phyloP scores from a whole-genome alignment of 2,113 vertebrate genomes.

The Triplophysa rosa region DNA sequence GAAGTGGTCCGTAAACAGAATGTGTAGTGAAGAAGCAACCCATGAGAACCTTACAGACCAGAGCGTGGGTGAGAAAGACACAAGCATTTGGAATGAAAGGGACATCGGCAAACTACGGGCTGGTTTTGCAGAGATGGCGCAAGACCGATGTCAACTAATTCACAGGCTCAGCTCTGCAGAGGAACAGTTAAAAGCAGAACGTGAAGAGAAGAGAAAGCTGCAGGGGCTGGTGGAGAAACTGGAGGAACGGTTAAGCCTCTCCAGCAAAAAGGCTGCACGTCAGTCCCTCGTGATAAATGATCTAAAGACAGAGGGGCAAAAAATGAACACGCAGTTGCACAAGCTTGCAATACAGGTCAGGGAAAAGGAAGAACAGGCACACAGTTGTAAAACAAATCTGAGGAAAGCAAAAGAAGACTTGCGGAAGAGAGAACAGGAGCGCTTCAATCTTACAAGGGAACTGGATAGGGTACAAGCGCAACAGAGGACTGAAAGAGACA shows the following conservation, averaged over 20 bases:
- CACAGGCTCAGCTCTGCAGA: conserved; percentile 59
- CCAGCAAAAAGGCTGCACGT: conserved; percentile 42
- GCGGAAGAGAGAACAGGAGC: conserved; percentile 53
- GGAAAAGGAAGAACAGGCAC: conserved; percentile 54
- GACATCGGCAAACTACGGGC: conserved; percentile 49
- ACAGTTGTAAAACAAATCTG: conserved; percentile 51
- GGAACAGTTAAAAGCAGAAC: conserved; percentile 56
- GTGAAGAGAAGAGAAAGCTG: conserved; percentile 55
- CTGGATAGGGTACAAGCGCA: conserved; percentile 50
- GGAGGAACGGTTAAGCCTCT: conserved; percentile 55
- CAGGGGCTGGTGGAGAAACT: conserved; percentile 57
- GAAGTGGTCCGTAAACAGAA: neutral
- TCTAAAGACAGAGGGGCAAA: conserved; percentile 24
- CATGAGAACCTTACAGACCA: neutral
- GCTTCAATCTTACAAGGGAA: conserved; percentile 51
- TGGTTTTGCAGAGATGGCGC: conserved; percentile 50
- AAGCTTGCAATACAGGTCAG: conserved; percentile 53
- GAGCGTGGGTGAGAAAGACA: conserved; percentile 27
- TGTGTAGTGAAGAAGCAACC: neutral
- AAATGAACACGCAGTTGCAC: conserved; percentile 48
- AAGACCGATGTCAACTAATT: conserved; percentile 51
- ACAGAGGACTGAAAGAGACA: conserved; percentile 32
- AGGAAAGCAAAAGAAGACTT: conserved; percentile 58
- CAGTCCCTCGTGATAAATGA: conserved; percentile 44
- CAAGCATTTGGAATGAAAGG: conserved; percentile 61